Evolutionary conservation across 2,113 vertebrate genomes (phyloP), one percentile per base, ranked within the genome.

Genomic region (Sminthopsis crassicaudata): DNA sequence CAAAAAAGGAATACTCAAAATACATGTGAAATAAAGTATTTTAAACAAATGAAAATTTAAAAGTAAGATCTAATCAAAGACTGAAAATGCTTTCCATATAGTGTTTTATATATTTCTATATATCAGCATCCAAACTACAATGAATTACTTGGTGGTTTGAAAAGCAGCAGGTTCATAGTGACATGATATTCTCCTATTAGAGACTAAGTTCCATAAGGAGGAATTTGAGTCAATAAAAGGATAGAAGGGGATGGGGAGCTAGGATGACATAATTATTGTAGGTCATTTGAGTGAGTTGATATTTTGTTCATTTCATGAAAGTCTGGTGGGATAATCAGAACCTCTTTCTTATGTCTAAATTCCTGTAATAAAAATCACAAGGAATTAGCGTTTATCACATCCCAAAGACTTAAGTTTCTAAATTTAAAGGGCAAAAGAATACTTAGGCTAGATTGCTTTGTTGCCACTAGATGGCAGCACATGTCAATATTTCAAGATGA

Each of bases 391-490:
- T 36, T 55, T 5, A 53, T 42, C 91, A 57, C 46, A 92, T 89
- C 9, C 84, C 24, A 51, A 97, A 92, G 23, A 96, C 36, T 90
- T 48, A 90, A 89, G 30, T 92, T 76, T 60, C 84, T 46, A 92
- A 53, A 91, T 93, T 88, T 94, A 95, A 36, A 76, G 67, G 36
- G 67, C 67, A 76, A n/a, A 76, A 76, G 67, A 76, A 76, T 42
- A 94, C 92, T 55, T 42, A 42, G 88, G 90, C 48, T 76, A 93
- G 94, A 53, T 0, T 0, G 46, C 25, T 22, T 67, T 26, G 5
- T 0, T 4, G 93, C 97, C 98, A 98, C 98, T 92, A 99, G 98
- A 96, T 98, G 98, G 98, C 98, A 97, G 97, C 97, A 96, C 91
- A 55, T 91, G 94, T 98, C 91, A 51, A 1, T 95, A 51, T 48